phyloP scores from a whole-genome alignment of 2,888 invertebrate species.

The Hyppa rectilinea region DNA sequence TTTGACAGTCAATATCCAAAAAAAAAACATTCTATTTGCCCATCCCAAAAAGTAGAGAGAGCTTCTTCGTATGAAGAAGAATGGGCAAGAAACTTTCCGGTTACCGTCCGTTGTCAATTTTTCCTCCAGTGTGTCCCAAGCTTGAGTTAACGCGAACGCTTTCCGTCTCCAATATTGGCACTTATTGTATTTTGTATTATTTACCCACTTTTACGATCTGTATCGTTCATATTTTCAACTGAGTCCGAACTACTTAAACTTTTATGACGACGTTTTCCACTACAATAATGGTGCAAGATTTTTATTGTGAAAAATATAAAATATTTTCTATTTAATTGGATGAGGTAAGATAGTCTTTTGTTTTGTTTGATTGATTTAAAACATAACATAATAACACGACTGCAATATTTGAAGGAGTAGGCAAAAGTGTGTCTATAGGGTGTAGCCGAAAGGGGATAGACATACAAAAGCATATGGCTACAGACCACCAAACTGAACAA shows the following conservation, averaged over 20 bases:
- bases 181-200: slow-evolving; percentile 91
- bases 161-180: slow-evolving; percentile 85
- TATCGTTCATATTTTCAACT: slow-evolving; percentile 88
- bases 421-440: no score
- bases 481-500: no score
- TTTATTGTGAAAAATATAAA: slow-evolving; percentile 82
- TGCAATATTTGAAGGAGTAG: not conserved
- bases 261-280: slow-evolving; percentile 87
- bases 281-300: slow-evolving; percentile 82
- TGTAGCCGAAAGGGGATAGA: no score
- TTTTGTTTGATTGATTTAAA: slow-evolving; percentile 17
- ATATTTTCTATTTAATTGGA: slow-evolving; percentile 81
- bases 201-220: slow-evolving; percentile 88
- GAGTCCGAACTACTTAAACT: slow-evolving; percentile 89
- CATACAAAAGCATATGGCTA: no score
- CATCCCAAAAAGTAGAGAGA: no score
- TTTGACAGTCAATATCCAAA: no score
- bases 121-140: slow-evolving; percentile 64
- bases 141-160: slow-evolving; percentile 72
- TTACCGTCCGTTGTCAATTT: no score
- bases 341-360: slow-evolving; percentile 49
- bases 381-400: not conserved
- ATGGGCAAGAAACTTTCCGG: no score
- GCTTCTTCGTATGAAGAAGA: no score
- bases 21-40: no score